phyloP scores from a whole-genome alignment of 2,113 vertebrate species.

The Nicator chloris region DNA sequence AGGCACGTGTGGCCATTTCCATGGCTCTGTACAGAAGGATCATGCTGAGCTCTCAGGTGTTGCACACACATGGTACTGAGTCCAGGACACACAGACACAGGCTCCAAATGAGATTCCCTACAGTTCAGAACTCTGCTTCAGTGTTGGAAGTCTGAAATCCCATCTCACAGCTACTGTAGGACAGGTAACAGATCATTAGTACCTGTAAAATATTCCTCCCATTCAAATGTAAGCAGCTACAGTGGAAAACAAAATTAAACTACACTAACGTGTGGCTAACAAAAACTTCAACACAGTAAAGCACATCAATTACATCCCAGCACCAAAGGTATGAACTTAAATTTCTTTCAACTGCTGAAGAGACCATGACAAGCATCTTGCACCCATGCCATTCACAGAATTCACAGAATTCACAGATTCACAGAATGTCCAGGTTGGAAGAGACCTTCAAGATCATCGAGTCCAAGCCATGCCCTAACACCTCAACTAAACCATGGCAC shows the following conservation, averaged over 20 bases:
- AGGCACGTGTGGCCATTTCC: background rate
- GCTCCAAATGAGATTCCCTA: background rate
- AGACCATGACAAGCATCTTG: accelerated
- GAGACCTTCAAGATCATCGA: too few relatives aligned
- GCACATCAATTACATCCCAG: background rate
- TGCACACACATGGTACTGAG: accelerated
- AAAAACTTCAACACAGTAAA: background rate
- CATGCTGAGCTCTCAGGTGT: background rate
- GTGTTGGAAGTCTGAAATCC: background rate
- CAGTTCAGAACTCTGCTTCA: background rate
- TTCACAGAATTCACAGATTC: too few relatives aligned
- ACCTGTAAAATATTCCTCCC: background rate
- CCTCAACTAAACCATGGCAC: too few relatives aligned
- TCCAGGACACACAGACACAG: accelerated
- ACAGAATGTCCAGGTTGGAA: too few relatives aligned
- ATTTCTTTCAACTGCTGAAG: background rate
- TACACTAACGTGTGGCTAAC: background rate
- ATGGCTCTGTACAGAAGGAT: too few relatives aligned
- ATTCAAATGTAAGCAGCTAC: background rate
- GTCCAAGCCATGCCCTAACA: too few relatives aligned
- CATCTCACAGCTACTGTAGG: background rate
- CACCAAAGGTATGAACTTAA: background rate
- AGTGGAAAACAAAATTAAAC: background rate
- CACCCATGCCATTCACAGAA: too few relatives aligned
- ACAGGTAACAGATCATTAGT: background rate